Evolutionary conservation across 2,888 invertebrate species (phyloP), one percentile per base, ranked within the genome.

Genomic region (Anagyrus pseudococci): DNA sequence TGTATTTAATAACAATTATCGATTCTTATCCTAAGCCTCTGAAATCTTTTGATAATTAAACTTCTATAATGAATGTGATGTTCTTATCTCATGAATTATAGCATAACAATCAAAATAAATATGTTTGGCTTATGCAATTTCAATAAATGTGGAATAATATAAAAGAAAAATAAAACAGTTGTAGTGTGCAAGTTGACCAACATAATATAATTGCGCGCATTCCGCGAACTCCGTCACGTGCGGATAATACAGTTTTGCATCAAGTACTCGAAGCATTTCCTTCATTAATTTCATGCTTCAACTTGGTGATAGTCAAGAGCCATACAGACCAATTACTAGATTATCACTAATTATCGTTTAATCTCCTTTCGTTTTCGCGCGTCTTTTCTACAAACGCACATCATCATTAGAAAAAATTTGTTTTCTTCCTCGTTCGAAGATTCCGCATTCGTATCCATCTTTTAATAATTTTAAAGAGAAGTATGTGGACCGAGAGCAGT

Each of bases 131-230:
- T 29, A 29, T 37, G 33, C 15, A 37, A 37, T 8, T 2, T 37
- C 33, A 15, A 37, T 15, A 37, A 10, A 37, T 37, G 29, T n/a
- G n/a, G n/a, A 37, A 37, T 4, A 4, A 37, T 37, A 37, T 15
- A 37, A 8, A 13, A 37, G 2, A 37, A 4, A 37, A 4, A 13
- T 37, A 2, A 33, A 50, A 44, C 20, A 50, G 20, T 44, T 33
- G n/a, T n/a, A 23, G 41, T 54, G 58, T 64, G 55, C 63, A 64
- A 64, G 63, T 64, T 64, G 63, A 59, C 63, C 63, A 64, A 40
- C n/a, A 33, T 49, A 20, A 25, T 37, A 37, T 15, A 37, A n/a
- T n/a, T 37, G 20, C 10, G 13, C 15, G 50, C 19, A n/a, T 41
- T 22, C n/a, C n/a, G 8, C n/a, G 15, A 40, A 52, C 23, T 25